Evolutionary conservation across 2,888 invertebrate species (phyloP).

Genomic region (Drosophila siamana): DNA sequence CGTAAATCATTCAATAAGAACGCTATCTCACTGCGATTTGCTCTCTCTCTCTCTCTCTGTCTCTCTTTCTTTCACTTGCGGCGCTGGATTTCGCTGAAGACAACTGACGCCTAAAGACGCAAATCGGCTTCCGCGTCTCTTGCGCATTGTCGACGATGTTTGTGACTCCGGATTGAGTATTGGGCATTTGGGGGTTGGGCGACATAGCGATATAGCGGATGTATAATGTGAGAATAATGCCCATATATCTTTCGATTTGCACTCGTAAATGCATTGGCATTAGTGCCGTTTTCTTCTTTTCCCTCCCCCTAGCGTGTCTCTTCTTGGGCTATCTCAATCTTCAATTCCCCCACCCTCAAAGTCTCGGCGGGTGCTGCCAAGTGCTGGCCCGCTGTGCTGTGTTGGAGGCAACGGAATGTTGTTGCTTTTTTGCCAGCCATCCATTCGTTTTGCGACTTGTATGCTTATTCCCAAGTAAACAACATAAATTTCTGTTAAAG

Average conservation of each 20-base stretch:
- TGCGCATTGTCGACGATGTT: slow-evolving; percentile 20
- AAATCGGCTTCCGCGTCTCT: not conserved
- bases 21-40: slow-evolving; percentile 6
- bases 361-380: slow-evolving; percentile 17
- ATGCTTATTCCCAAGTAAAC: slow-evolving; percentile 68
- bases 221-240: slow-evolving; percentile 49
- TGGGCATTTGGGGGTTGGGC: slow-evolving; percentile 5
- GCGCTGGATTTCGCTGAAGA: slow-evolving; percentile 3
- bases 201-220: slow-evolving; percentile 34
- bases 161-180: slow-evolving; percentile 18
- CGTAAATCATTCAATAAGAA: slow-evolving; percentile 55
- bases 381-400: slow-evolving; percentile 40
- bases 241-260: slow-evolving; percentile 53
- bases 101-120: slow-evolving; percentile 28
- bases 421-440: slow-evolving; percentile 1
- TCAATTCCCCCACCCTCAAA: not conserved
- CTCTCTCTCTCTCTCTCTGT: not conserved
- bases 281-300: slow-evolving; percentile 2
- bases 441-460: slow-evolving; percentile 32
- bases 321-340: no score
- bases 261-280: slow-evolving; percentile 53
- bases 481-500: slow-evolving; percentile 78
- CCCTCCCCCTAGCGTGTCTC: no score
- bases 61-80: no score
- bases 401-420: slow-evolving; percentile 23